phyloP scores from a whole-genome alignment of 2,113 vertebrate species.

The Malaclemys terrapin region DNA sequence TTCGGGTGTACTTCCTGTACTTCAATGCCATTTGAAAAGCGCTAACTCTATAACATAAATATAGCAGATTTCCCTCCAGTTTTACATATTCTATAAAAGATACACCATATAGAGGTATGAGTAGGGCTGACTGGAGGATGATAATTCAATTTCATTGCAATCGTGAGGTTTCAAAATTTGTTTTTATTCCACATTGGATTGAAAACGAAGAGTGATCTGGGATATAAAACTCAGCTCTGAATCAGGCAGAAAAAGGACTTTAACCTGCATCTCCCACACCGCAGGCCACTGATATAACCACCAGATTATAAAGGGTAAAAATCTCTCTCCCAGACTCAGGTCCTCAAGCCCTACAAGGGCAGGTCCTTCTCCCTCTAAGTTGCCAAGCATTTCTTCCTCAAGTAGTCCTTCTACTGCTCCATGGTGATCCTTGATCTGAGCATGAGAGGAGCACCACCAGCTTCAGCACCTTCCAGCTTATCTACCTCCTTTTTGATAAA shows the following conservation, averaged over 20 bases:
- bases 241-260: neutral
- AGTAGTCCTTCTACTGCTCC: slow-evolving; percentile 94
- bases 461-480: slow-evolving; percentile 92
- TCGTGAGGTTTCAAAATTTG: neutral
- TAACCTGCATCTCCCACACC: neutral
- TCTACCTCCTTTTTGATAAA: slow-evolving; percentile 89
- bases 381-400: slow-evolving; percentile 90
- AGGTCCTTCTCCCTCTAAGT: slow-evolving; percentile 86
- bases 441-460: slow-evolving; percentile 88
- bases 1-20: neutral
- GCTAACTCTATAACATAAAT: neutral
- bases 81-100: neutral
- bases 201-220: neutral
- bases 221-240: neutral
- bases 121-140: neutral
- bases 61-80: neutral
- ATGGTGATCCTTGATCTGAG: slow-evolving; percentile 93
- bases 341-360: slow-evolving; percentile 88
- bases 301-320: neutral
- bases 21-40: neutral
- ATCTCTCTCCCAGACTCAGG: slow-evolving; percentile 68
- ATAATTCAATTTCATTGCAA: neutral
- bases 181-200: neutral
- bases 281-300: neutral
- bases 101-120: neutral